Base-by-base conservation (phyloP, 2,888 invertebrate genomes). In the Lepidochrysops patricia region DNA sequence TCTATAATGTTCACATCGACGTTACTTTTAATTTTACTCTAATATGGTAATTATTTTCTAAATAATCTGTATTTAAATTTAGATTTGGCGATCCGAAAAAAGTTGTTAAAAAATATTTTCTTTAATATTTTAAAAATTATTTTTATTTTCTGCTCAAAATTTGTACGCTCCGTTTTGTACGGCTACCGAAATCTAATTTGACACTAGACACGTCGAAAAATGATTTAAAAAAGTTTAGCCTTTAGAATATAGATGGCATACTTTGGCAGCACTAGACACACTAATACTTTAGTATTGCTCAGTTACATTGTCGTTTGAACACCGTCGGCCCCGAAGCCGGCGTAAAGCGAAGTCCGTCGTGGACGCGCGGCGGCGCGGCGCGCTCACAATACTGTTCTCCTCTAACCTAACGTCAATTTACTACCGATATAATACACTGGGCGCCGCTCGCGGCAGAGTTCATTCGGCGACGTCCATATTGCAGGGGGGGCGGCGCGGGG, bases 281-380 rank as follows among this genome's bases (percentile, higher is more conserved):
- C 85, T 79, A 87, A 88, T 87, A 88, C 84, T 86, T 88, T 88
- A 88, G 85, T 89, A 89, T 89, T 88, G 89, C 89, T 89, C 86
- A 84, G 88, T 79, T 87, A 88, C 89, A 88, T 88, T 85, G 87
- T 89, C 87, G 79, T 79, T 79, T 87, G 87, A 88, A 88, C 88
- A 88, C 88, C 75, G 84, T 73, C 43, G 43, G 43, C 6, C 43
- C 43, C 43, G 19, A 19, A 19, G 43, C 1, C 43, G 43, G 19
- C 77, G 73, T 78, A 71, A 77, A 79, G 80, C 80, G 74, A 76
- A 75, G 78, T 77, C 73, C 82, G 77, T 73, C 77, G 68, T 75
- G 82, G 80, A 80, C 82, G 75, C 79, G 78, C 82, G 77, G 82
- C 78, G 67, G 70, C 79, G 79, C 67, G 67, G 75, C 74, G 66